A percentile compares a stretch with the other conserved stretches of the same genome.
Evolutionary conservation across 1,140 invertebrate genomes (phyloP).

Genomic region (Lanistes nyassanus): DNA sequence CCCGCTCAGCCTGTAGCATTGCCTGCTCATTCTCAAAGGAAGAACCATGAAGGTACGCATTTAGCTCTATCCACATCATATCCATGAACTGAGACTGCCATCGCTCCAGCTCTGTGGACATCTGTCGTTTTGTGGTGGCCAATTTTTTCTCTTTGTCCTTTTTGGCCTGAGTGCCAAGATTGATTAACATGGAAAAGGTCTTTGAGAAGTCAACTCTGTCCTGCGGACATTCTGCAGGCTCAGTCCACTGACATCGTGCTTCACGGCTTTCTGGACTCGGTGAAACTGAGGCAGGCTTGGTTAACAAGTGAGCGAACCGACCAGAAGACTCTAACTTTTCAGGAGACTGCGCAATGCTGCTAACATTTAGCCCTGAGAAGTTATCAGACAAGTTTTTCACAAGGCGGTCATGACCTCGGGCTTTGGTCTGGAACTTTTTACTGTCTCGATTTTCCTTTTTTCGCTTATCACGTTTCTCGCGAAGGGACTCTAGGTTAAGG

Average conservation of each 20-base stretch:
- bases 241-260: conserved; percentile 38
- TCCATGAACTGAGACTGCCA: conserved; percentile 91
- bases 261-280: conserved; percentile 34
- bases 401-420: conserved; percentile 45
- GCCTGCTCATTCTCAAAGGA: conserved; percentile 80
- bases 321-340: conserved; percentile 20
- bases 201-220: conserved; percentile 74
- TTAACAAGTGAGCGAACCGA: conserved; percentile 17
- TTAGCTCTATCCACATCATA: conserved; percentile 89
- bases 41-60: conserved; percentile 81
- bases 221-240: conserved; percentile 62
- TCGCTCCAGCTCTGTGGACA: conserved; percentile 83
- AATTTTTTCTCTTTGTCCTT: conserved; percentile 62
- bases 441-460: conserved; percentile 40
- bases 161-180: conserved; percentile 76
- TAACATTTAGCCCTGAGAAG: conserved; percentile 29
- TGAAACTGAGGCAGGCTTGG: conserved; percentile 28
- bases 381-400: conserved; percentile 51
- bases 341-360: conserved; percentile 5
- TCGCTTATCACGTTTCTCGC: conserved; percentile 46
- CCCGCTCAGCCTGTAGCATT: conserved; percentile 78
- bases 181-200: conserved; percentile 78
- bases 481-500: conserved; percentile 42
- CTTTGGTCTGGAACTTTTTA: conserved; percentile 49
- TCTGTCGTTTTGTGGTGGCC: conserved; percentile 68